phyloP scores from a whole-genome alignment of 2,797 vertebrate species.

The Pristis pectinata region DNA sequence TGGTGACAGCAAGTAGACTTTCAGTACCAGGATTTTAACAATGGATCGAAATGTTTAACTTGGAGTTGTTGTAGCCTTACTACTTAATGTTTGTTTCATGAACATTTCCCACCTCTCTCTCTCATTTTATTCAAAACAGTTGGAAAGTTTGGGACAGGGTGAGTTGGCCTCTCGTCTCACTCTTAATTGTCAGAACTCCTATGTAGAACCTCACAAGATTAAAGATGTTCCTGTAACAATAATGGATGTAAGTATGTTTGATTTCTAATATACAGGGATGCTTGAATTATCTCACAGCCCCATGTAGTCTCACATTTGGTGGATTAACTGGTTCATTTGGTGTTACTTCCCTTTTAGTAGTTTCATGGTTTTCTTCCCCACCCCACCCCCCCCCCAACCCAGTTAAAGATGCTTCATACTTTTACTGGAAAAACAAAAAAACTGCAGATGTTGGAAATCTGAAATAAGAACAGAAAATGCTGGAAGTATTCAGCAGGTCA shows the following conservation, averaged over 20 bases:
- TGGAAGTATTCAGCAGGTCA: too few relatives aligned
- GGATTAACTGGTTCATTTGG: background rate
- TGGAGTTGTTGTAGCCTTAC: background rate
- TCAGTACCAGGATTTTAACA: background rate
- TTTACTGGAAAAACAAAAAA: background rate
- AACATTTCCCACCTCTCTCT: conserved; percentile 29
- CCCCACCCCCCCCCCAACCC: too few relatives aligned
- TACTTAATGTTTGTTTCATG: conserved; percentile 10
- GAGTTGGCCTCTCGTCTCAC: conserved; percentile 92
- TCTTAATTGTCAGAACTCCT: conserved; percentile 96
- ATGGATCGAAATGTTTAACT: background rate
- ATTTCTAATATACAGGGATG: background rate
- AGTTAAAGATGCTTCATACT: background rate
- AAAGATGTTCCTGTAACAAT: conserved; percentile 89
- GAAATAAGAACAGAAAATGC: too few relatives aligned
- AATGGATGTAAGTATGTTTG: conserved; percentile 77
- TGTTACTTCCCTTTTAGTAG: background rate
- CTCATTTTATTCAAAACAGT: conserved; percentile 54
- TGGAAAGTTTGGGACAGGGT: conserved; percentile 90
- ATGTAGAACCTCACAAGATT: conserved; percentile 96
- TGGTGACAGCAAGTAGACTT: too few relatives aligned
- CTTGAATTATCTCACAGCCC: background rate
- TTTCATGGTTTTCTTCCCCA: background rate
- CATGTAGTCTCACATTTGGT: background rate
- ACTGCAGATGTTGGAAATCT: too few relatives aligned